phyloP scores from a whole-genome alignment of 2,797 vertebrate genomes.

The Holocentrus rufus region DNA sequence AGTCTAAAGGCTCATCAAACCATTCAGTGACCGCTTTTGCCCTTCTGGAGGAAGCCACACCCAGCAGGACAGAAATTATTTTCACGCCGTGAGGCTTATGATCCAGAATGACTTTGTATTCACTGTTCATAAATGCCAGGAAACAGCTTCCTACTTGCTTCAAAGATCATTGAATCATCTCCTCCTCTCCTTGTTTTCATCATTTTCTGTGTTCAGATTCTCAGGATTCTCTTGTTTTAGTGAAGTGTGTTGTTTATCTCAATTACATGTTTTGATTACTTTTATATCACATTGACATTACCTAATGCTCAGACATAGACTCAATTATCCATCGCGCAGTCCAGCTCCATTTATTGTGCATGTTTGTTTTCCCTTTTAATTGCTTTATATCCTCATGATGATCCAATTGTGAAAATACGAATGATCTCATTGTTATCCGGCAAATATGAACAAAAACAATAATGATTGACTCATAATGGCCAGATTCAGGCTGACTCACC shows the following conservation, averaged over 20 bases:
- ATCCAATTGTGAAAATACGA: not conserved
- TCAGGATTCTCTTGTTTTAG: not conserved
- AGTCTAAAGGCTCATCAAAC: not conserved
- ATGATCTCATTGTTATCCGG: not conserved
- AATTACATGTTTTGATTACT: not conserved
- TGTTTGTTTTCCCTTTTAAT: not conserved
- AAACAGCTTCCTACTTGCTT: not conserved
- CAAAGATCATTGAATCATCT: not conserved
- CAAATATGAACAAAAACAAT: not conserved
- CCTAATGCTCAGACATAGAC: not conserved
- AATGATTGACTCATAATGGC: not conserved
- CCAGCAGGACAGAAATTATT: not conserved
- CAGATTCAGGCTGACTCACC: not conserved
- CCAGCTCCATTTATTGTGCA: conserved; percentile 2
- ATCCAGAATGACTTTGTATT: not conserved
- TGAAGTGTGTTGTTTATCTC: not conserved
- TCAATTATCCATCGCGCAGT: not conserved
- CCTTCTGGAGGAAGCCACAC: not conserved
- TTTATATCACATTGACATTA: not conserved
- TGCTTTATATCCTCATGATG: not conserved
- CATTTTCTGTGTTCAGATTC: not conserved
- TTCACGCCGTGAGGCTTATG: not conserved
- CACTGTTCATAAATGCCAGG: not conserved
- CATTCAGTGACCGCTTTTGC: not conserved
- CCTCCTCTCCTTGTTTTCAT: not conserved